These are phyloP conservation scores for Erebia palarica DNA, from an alignment of 2,888 invertebrate genomes.

Conservation along the genomic window DNA sequence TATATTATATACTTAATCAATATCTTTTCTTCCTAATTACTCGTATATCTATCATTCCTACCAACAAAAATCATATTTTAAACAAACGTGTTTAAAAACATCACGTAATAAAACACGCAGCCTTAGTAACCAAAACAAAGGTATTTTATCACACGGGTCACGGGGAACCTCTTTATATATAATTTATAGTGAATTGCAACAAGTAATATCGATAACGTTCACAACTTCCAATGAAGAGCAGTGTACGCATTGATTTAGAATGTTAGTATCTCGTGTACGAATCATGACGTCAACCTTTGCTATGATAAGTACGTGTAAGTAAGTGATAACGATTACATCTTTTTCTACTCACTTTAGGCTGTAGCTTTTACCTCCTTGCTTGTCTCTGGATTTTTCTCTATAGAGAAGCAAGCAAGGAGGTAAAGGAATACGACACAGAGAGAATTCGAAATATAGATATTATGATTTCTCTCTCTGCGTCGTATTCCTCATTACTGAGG, in stretches of 20 bases:
- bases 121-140: constrained; percentile 52
- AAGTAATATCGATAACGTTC: constrained; percentile 66
- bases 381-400: no score
- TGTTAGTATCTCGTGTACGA: constrained; percentile 44
- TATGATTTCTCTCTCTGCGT: no score
- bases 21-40: no score
- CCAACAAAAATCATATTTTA: no score
- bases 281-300: constrained; percentile 55
- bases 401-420: no score
- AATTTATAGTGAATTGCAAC: constrained; percentile 67
- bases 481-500: no score
- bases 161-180: constrained; percentile 63
- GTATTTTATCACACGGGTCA: constrained; percentile 55
- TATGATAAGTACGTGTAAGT: constrained; percentile 31
- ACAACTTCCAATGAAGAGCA: constrained; percentile 64
- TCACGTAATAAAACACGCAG: constrained; percentile 20
- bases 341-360: not conserved
- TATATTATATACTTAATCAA: no score
- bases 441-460: no score
- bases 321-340: constrained; percentile 22
- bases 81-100: not conserved
- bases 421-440: no score
- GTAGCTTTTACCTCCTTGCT: no score
- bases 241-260: constrained; percentile 37
- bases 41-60: no score